These are phyloP conservation scores for Drosophila mayri DNA, from an alignment of 1,140 invertebrate genomes.

Conservation along the genomic window DNA sequence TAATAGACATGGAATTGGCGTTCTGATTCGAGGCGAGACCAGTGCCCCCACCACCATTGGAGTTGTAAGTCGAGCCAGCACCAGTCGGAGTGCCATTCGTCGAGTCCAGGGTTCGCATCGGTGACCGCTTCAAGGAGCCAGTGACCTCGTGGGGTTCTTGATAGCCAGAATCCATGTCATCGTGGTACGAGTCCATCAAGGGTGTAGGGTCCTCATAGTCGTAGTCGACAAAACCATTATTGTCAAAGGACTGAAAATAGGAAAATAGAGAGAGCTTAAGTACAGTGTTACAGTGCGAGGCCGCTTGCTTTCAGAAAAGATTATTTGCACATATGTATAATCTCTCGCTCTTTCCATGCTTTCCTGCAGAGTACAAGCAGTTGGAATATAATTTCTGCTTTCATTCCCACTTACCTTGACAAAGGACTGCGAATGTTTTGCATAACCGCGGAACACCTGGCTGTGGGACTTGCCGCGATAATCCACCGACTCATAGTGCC, in stretches of 20 bases:
- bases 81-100: conserved; percentile 92
- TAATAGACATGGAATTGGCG: conserved; percentile 79
- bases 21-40: conserved; percentile 48
- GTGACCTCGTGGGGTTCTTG: conserved; percentile 85
- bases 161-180: conserved; percentile 86
- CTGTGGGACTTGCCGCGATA: conserved; percentile 76
- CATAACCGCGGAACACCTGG: conserved; percentile 71
- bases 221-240: conserved; percentile 90
- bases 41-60: conserved; percentile 4
- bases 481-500: conserved; percentile 91
- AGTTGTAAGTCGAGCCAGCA: conserved; percentile 87
- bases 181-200: conserved; percentile 90
- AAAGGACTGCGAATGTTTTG: conserved; percentile 70
- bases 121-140: conserved; percentile 85
- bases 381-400: background rate
- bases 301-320: too few species aligned
- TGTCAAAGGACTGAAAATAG: conserved; percentile 87
- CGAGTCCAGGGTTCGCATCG: conserved; percentile 87
- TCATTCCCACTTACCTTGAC: conserved; percentile 53
- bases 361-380: background rate
- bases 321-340: background rate
- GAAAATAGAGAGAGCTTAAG: background rate
- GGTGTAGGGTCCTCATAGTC: conserved; percentile 90
- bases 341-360: background rate
- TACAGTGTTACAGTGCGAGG: background rate